Conservation (phyloP, 1,140 invertebrate genomes). For the Hetaerina americana region DNA sequence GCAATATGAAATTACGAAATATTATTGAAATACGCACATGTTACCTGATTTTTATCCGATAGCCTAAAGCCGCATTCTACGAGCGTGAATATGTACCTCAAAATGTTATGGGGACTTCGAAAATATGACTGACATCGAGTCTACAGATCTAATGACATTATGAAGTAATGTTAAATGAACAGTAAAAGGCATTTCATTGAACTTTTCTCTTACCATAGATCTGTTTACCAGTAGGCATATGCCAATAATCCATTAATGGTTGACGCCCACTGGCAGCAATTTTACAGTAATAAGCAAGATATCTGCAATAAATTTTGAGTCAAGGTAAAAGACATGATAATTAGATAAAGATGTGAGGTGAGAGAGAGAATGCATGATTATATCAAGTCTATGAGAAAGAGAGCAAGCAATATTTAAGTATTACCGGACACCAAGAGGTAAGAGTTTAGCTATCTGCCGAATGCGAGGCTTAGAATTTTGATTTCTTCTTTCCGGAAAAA, state of each 20-base stretch:
- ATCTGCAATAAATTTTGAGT: conserved; percentile 36
- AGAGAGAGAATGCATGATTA: too few relatives aligned
- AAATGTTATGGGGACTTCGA: too few relatives aligned
- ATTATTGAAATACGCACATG: too few relatives aligned
- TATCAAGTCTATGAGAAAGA: conserved; percentile 12
- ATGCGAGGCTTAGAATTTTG: conserved; percentile 49
- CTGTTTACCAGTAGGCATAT: conserved; percentile 44
- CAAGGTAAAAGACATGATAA: conserved; percentile 2
- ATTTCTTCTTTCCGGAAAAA: conserved; percentile 56
- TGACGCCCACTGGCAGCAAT: conserved; percentile 39
- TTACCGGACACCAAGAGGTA: conserved; percentile 47
- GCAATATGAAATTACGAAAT: too few relatives aligned
- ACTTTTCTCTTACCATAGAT: conserved; percentile 54
- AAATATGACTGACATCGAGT: too few relatives aligned
- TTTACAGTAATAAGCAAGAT: conserved; percentile 47
- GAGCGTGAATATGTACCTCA: too few relatives aligned
- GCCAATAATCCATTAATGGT: conserved; percentile 56
- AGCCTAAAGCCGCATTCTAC: too few relatives aligned
- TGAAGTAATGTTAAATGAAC: too few relatives aligned
- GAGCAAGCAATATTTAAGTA: too few relatives aligned
- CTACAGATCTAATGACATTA: too few relatives aligned
- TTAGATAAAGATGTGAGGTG: too few relatives aligned
- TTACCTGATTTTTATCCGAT: too few relatives aligned
- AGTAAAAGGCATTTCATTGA: background rate
- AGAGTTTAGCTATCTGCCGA: conserved; percentile 46